Evolutionary conservation across 2,888 invertebrate genomes (phyloP), one percentile per base, ranked within the genome.

Genomic region (Liodrosophila aerea): DNA sequence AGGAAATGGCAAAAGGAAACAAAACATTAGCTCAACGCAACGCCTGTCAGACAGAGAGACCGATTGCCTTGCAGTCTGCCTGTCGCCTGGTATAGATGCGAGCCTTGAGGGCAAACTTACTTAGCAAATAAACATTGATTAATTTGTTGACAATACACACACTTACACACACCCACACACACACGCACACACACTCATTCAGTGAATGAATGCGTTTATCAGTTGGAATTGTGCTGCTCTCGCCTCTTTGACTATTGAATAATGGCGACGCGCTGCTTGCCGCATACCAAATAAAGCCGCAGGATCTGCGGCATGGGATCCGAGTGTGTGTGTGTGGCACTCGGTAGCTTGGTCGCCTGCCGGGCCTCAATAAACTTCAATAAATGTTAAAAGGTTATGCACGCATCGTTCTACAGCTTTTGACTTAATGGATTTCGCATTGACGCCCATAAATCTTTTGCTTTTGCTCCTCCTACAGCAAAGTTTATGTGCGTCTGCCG

Each of bases 71-170:
- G 37, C 51, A 41, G 46, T 16, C 39, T 37, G 56, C 11, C 54
- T 54, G 59, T 30, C 50, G 50, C 47, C 50, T 52, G 18, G 76
- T 45, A 69, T 73, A 58, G 63, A 65, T 64, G 64, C 49, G 60
- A 59, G 77, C 64, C 80, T 72, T 72, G 45, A 73, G 74, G 82
- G 77, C 75, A 70, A 81, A 86, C 85, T 78, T 86, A 85, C 80
- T 87, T 87, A 85, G 82, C 77, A 87, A 87, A 87, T 86, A 87
- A 86, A 86, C 86, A 87, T 84, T 87, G 87, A 87, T 87, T 87
- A 87, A 87, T 87, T 87, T 87, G 86, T 87, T 87, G 86, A 87
- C 86, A 87, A 84, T 82, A 68, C 67, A 76, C 69, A 68, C 58
- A 43, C 49, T 34, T 46, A 31, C 59, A 31, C 53, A 50, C 56